These are phyloP conservation scores for Araneus ventricosus DNA, from an alignment of 1,140 invertebrate species.

Conservation along the genomic window DNA sequence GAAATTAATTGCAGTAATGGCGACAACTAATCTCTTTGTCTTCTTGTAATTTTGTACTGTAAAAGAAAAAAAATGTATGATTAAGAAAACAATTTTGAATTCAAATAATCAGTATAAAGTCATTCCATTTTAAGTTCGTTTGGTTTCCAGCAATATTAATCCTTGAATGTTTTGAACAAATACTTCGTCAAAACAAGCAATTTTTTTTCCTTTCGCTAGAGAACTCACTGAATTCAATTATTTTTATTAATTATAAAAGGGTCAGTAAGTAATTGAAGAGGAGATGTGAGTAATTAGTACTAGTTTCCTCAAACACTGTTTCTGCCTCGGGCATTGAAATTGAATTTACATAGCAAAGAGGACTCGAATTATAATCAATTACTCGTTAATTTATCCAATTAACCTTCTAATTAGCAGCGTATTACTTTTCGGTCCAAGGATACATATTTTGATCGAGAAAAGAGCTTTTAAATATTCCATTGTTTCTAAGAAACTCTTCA, in stretches of 20 bases:
- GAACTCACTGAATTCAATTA: not conserved
- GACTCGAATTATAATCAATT: slow-evolving; percentile 22
- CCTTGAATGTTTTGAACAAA: not conserved
- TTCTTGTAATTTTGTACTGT: not conserved
- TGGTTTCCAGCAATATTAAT: not conserved
- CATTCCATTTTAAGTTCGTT: not conserved
- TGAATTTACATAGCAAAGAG: slow-evolving; percentile 5
- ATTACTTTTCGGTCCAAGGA: not conserved
- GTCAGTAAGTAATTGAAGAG: not conserved
- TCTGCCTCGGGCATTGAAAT: slow-evolving; percentile 3
- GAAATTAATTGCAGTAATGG: not conserved
- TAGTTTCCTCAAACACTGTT: slow-evolving; percentile 1
- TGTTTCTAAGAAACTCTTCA: not conserved
- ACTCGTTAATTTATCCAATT: slow-evolving; percentile 31
- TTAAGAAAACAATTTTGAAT: too few species aligned
- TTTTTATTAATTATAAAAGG: slow-evolving; percentile 2
- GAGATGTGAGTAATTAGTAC: not conserved
- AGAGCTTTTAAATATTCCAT: not conserved
- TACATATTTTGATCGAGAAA: not conserved
- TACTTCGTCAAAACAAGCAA: not conserved
- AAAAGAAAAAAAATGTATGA: not conserved
- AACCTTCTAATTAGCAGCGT: slow-evolving; percentile 38
- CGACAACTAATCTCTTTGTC: not conserved
- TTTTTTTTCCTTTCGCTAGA: not conserved
- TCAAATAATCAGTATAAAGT: not conserved